Conservation (phyloP, 2,797 vertebrate species). For the Ciconia nigra region DNA sequence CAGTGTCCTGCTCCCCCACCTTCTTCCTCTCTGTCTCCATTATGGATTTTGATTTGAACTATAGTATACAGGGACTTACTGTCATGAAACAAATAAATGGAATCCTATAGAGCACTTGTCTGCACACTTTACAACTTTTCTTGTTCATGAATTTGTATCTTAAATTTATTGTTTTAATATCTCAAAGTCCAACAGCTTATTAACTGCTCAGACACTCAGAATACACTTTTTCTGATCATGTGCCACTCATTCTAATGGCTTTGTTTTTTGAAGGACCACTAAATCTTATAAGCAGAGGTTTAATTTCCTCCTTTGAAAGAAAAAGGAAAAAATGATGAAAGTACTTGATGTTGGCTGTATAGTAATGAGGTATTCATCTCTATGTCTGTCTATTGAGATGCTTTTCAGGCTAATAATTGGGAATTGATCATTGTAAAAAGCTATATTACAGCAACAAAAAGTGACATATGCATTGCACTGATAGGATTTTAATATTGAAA, state of each 20-base stretch:
- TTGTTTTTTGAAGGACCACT: constrained; percentile 70
- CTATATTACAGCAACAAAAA: constrained; percentile 59
- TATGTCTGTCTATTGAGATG: constrained; percentile 72
- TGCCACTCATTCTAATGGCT: constrained; percentile 70
- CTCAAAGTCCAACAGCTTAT: constrained; percentile 72
- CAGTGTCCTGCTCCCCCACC: not conserved
- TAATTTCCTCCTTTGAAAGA: constrained; percentile 72
- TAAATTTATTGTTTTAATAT: constrained; percentile 78
- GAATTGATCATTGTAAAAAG: constrained; percentile 73
- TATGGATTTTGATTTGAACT: constrained; percentile 33
- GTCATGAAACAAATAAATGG: constrained; percentile 34
- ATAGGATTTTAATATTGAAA: constrained; percentile 70
- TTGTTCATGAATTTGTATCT: constrained; percentile 56
- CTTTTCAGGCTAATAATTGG: constrained; percentile 74
- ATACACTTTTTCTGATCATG: constrained; percentile 62
- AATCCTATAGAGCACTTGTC: not conserved
- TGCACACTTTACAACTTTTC: constrained; percentile 18
- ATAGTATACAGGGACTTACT: not conserved
- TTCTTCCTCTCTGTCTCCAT: not conserved
- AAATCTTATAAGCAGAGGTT: constrained; percentile 69
- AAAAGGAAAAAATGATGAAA: constrained; percentile 59
- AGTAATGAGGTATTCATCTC: constrained; percentile 71
- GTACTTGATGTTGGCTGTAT: constrained; percentile 52
- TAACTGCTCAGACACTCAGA: constrained; percentile 61
- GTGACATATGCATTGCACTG: constrained; percentile 65